Conservation (phyloP, 2,797 vertebrate species). For the Coreius guichenoti region DNA sequence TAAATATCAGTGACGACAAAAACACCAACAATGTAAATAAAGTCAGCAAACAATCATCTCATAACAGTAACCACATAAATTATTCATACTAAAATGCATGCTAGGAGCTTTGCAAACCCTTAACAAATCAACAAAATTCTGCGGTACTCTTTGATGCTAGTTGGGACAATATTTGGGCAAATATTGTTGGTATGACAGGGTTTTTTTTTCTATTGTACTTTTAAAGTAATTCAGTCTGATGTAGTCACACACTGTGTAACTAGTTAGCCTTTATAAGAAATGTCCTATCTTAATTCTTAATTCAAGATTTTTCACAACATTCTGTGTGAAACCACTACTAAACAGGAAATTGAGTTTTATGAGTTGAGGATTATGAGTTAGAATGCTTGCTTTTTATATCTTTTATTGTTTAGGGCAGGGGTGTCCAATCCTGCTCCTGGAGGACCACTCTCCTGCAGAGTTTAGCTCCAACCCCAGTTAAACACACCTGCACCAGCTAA, state of each 20-base stretch:
- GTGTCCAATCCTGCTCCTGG: no score
- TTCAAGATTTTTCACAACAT: background rate
- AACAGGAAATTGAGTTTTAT: background rate
- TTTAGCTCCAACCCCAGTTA: no score
- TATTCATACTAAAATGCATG: no score
- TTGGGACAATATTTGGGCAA: background rate
- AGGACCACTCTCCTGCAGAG: no score
- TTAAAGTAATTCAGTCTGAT: background rate
- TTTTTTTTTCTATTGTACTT: background rate
- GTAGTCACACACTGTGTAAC: background rate
- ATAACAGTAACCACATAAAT: background rate
- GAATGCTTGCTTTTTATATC: background rate
- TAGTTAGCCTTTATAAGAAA: background rate
- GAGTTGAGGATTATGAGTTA: background rate
- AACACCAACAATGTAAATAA: background rate
- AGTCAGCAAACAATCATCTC: background rate
- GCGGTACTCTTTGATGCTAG: background rate
- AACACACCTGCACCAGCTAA: no score
- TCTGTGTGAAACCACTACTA: background rate
- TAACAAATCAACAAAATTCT: no score
- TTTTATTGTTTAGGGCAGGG: background rate
- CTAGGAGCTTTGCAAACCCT: no score
- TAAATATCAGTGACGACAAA: background rate
- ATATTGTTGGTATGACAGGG: background rate
- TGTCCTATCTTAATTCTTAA: background rate